Base-by-base conservation (phyloP, 2,113 vertebrate genomes). In the Nibea albiflora region DNA sequence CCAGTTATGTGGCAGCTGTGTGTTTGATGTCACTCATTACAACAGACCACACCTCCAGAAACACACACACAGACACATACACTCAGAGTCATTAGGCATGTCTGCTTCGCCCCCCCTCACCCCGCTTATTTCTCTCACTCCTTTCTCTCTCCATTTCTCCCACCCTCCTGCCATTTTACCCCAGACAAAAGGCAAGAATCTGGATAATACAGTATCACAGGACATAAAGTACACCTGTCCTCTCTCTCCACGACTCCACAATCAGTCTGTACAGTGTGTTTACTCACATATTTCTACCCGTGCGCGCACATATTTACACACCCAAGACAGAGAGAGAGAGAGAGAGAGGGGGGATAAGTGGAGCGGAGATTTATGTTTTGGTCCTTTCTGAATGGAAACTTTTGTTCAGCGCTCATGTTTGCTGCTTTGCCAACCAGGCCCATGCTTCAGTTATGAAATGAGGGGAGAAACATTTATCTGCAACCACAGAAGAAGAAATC, bases 21-120 rank as follows among this genome's bases (percentile, higher is more conserved):
- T 86, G 86, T 92, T 92, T 90, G 90, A 93, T 92, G 92, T 89
- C 89, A 89, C 83, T 90, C 86, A 88, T 89, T 90, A 88, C 63
- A 16, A 57, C 60, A 71, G 53, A 76, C 69, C 80, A 68, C 66
- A 46, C 50, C 77, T 66, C 81, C 53, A 39, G 49, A 80, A 22
- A 85, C 76, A 80, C 70, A 80, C 70, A 64, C 77, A 60, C 63
- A 57, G 74, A 66, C 76, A 35, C 62, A 70, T 47, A 52, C 35
- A 22, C 0, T 61, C 71, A 79, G 12, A 85, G 35, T 61, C 65
- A 85, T 89, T 80, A 85, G 54, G 72, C 67, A 61, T 67, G 65
- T 76, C 57, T 44, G 56, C 61, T 22, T 63, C 24, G 4, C 31
- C 5, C 31, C 31, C 5, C 31, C 31, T 7, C 35, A 8, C 35